Evolutionary conservation across 1,140 invertebrate genomes (phyloP), one percentile per base, ranked within the genome.

Genomic region (Eumeta japonica): DNA sequence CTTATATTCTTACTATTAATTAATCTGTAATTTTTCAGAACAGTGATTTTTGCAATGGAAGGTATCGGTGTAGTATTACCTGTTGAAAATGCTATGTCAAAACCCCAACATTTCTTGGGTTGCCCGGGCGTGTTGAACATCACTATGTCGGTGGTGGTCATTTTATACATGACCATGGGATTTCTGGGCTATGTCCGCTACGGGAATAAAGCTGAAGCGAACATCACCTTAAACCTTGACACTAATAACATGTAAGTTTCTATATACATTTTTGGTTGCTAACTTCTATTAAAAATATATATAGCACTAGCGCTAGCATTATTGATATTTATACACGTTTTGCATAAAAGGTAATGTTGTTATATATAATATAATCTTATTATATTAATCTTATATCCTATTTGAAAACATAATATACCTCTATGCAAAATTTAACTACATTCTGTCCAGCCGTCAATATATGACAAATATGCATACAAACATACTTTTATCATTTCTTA

Each of bases 11-110:
- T 88, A 83, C 83, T 51, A 79, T 78, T 1, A 87, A 87, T 0
- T 75, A n/a, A n/a, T n/a, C n/a, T n/a, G n/a, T n/a, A n/a, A 81
- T 58, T 66, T 72, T 76, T 57, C 57, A 80, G 81, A 49, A 89
- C 87, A 42, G 86, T 89, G 10, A 82, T 89, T 45, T 89, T 89
- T 49, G 87, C 87, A 12, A 89, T 90, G 80, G 88, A 90, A 67
- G 88, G 86, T 9, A 89, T 90, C 43, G 87, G 88, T 31, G 86
- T 86, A 16, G 87, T 94, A 11, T 81, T 95, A 61, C 92, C 92
- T 0, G 83, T 95, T 32, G 90, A 94, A 68, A 93, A 94, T 58
- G 86, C 83, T 0, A 94, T 95, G 91, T 79, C 77, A 31, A 82
- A 85, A 30, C 89, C 89, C 0, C 70, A 85, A 43, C 83, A 86